Evolutionary conservation across 2,113 vertebrate genomes (phyloP).

Genomic region (Urocolius indicus): DNA sequence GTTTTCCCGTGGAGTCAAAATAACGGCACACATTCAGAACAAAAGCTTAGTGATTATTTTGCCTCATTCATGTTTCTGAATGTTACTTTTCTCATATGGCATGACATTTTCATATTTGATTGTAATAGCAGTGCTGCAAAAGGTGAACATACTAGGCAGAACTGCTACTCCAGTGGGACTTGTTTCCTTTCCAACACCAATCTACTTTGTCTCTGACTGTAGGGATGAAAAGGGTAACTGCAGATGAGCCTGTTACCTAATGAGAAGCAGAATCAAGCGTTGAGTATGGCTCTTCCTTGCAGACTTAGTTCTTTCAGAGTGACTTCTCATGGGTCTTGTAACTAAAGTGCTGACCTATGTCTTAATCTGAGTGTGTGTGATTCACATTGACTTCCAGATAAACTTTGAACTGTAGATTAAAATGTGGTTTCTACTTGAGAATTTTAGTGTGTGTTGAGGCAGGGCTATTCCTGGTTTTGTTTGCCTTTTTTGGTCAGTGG

Average conservation of each 20-base stretch:
- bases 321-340: neutral
- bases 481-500: neutral
- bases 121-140: neutral
- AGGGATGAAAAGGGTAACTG: neutral
- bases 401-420: neutral
- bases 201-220: neutral
- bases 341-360: neutral
- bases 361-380: neutral
- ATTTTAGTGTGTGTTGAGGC: neutral
- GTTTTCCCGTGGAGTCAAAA: neutral
- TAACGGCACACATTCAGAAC: neutral
- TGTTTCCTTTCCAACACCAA: fast-evolving
- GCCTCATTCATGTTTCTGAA: neutral
- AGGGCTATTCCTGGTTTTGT: neutral
- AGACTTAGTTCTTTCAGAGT: neutral
- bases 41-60: neutral
- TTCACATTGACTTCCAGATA: neutral
- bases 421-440: neutral
- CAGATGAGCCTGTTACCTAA: neutral
- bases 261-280: neutral
- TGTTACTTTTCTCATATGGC: neutral
- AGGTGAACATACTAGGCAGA: neutral
- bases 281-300: neutral
- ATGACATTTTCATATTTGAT: neutral
- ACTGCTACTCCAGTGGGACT: fast-evolving